Conservation (phyloP, 2,797 vertebrate species). For the Tapera naevia region DNA sequence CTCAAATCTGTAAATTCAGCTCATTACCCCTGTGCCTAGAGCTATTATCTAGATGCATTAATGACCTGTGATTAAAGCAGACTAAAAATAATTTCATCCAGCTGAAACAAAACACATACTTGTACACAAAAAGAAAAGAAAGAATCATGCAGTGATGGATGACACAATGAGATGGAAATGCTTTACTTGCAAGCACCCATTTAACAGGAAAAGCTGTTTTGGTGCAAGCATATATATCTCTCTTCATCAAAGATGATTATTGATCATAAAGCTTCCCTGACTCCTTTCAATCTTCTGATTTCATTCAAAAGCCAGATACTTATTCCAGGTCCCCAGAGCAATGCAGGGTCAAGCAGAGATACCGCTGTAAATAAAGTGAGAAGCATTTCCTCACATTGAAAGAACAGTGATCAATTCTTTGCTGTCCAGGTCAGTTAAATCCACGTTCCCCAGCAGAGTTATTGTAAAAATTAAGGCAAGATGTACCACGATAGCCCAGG, state of each 20-base stretch:
- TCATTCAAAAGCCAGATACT: neutral
- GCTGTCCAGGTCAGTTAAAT: neutral
- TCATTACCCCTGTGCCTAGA: neutral
- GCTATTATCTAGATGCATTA: constrained; percentile 12
- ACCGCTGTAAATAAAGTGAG: neutral
- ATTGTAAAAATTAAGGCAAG: constrained; percentile 81
- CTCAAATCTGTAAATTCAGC: constrained; percentile 3
- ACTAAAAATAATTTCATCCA: constrained; percentile 7
- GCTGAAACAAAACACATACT: neutral
- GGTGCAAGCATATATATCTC: neutral
- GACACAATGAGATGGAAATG: neutral
- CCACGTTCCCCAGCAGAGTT: constrained; percentile 82
- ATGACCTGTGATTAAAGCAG: constrained; percentile 23
- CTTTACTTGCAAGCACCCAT: neutral
- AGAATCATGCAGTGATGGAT: neutral
- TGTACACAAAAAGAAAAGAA: neutral
- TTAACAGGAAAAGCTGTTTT: neutral
- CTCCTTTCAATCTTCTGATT: neutral
- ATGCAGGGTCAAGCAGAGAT: neutral
- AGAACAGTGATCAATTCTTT: neutral
- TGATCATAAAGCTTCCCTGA: neutral
- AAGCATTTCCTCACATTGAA: neutral
- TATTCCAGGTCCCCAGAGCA: neutral
- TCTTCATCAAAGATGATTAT: neutral
- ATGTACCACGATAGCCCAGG: constrained; percentile 70